Base-by-base conservation (phyloP, 2,113 vertebrate genomes). In the Corydoras sp. region DNA sequence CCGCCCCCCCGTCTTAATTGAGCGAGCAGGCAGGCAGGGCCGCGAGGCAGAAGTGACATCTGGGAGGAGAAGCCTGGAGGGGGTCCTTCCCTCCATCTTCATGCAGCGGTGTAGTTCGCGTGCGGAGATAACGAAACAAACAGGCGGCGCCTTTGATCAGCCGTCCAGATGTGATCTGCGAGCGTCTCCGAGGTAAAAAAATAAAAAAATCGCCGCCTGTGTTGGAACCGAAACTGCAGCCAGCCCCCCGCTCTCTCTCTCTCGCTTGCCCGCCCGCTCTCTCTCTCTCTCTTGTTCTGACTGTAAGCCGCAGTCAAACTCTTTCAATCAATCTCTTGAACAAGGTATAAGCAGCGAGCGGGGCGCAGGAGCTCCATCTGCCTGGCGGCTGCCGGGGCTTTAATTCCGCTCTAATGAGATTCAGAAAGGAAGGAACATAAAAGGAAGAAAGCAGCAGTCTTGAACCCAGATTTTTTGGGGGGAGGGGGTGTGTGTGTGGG, bases 341-440 rank as follows among this genome's bases (percentile, higher is more conserved):
- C 14, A 88, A 72, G 68, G 69, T 81, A 82, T 81, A 86, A 58
- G 69, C 83, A 85, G 84, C 85, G 69, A 58, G 77, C 77, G 72
- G 80, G 80, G 79, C 80, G 76, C 80, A 68, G 76, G 73, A 61
- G 80, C 54, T 70, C 76, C 65, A 69, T 77, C 69, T 62, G 74
- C 76, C 61, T 73, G 79, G 81, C 82, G 81, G 76, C 9, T 76
- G 76, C 63, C 79, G 69, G 81, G 64, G 80, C 81, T 85, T 81
- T 86, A 79, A 81, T 68, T 81, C 73, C 56, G 72, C 73, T 84
- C 86, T 91, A 90, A 90, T 88, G 87, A 89, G 88, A 86, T 76
- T 80, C 58, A 35, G 69, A 65, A 9, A 65, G 84, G 84, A 80
- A 54, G 53, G 2, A 78, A 85, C 83, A 69, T 91, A 76, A 83